Base-by-base conservation (phyloP, 2,888 invertebrate genomes). In the Graphium colonna region DNA sequence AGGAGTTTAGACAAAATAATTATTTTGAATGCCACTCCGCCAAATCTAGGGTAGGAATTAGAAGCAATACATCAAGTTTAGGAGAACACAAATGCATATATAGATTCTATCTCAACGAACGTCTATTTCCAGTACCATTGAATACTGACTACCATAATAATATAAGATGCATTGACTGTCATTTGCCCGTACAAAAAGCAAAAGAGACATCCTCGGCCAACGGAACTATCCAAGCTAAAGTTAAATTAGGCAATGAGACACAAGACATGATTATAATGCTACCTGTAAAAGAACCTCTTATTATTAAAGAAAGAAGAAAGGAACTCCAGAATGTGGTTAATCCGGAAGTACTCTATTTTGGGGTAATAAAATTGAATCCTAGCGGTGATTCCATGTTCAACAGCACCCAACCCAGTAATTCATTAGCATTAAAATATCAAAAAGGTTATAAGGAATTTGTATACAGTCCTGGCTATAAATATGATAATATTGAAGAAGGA, bases 21-120 rank as follows among this genome's bases (percentile, higher is more conserved):
- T 93, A 91, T 63, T 92, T 92, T 55, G 92, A 93, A 60, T 92
- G 92, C n/a, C 92, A 92, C 64, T 91, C 92, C 0, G 84, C 86
- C 1, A 80, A 71, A 66, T 78, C 78, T 8, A 76, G 82, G 51
- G 62, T 83, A 0, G 71, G 72, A 15, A 65, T 52, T 3, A 75
- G 65, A 46, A 67, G 65, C 0, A 79, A 71, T 17, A 74, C 59
- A 1, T 75, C 70, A 0, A 72, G 61, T 44, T 56, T 80, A 7
- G 68, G 64, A 1, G 67, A 83, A 9, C 91, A 91, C 58, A 82
- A 80, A 60, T 92, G 92, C 49, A 71, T 90, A 0, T 91, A 92
- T 57, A 85, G 91, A 46, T 92, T 90, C 58, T 79, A 87, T 63
- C 69, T 93, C 10, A 92, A 93, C 56, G 90, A 92, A 3, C 73